These are phyloP conservation scores for Falco naumanni DNA, from an alignment of 2,797 vertebrate genomes.

Conservation along the genomic window DNA sequence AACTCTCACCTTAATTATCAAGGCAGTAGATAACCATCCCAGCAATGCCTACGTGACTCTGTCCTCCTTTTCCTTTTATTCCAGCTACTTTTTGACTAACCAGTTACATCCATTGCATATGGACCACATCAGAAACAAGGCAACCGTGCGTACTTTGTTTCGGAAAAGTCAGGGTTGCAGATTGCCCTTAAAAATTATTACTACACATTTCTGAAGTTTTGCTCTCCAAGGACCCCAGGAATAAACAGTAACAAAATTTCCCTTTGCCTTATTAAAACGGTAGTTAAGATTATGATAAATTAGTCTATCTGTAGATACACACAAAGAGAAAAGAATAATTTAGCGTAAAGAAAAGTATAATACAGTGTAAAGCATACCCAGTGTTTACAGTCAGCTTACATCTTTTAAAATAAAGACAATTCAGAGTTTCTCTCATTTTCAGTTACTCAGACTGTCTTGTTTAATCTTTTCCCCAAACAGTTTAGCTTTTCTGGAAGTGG, in stretches of 20 bases:
- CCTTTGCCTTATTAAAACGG: neutral
- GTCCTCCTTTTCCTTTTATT: neutral
- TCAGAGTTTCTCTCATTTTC: constrained; percentile 53
- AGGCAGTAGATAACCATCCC: neutral
- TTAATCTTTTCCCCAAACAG: constrained; percentile 60
- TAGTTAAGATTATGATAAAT: neutral
- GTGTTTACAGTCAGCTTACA: constrained; percentile 21
- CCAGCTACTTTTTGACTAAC: neutral
- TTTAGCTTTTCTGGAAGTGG: constrained; percentile 54
- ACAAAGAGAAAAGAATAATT: neutral
- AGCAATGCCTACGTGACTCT: rapidly evolving
- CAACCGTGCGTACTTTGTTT: neutral
- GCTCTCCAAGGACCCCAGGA: neutral
- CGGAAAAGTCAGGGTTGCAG: neutral
- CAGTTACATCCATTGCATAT: too few species aligned
- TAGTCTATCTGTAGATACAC: neutral
- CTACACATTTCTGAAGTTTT: neutral
- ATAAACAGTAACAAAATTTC: neutral
- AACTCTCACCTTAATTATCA: neutral
- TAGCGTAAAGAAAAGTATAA: neutral
- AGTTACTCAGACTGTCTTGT: constrained; percentile 42
- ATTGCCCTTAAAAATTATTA: neutral
- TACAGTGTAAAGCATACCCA: neutral
- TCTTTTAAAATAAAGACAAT: neutral
- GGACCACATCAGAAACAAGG: neutral